Percentiles rank a stretch among this genome's conserved stretches.
Conservation (phyloP, 2,888 invertebrate species). For the Cephus rjabovi region DNA sequence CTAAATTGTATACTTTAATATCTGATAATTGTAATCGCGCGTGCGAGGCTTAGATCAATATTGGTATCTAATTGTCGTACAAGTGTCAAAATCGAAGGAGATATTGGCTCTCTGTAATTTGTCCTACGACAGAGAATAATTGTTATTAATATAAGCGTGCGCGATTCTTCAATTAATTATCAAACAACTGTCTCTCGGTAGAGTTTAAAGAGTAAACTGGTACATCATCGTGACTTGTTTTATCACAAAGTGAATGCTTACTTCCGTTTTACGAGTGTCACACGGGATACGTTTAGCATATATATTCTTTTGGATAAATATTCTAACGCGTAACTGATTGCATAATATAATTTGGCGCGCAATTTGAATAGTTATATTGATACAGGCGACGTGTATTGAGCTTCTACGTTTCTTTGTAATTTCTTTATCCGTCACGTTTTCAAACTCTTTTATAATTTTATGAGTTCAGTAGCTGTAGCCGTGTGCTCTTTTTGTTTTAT, state of each 20-base stretch:
- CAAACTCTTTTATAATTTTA: constrained; percentile 23
- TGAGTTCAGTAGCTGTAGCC: constrained; percentile 32
- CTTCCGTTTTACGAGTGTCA: neutral
- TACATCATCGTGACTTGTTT: neutral
- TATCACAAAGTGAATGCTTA: neutral
- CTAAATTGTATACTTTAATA: neutral
- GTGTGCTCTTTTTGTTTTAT: constrained; percentile 31
- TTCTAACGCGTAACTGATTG: neutral
- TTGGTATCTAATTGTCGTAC: neutral
- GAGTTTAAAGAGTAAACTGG: neutral
- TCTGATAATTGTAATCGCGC: neutral
- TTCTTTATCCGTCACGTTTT: neutral
- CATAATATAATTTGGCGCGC: neutral
- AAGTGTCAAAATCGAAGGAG: neutral
- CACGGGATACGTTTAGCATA: neutral
- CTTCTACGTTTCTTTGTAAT: neutral
- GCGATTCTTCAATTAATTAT: neutral
- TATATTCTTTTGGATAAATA: neutral
- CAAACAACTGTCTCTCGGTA: neutral
- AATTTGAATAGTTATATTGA: neutral
- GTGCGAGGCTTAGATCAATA: neutral
- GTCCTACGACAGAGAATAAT: neutral
- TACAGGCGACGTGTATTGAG: neutral
- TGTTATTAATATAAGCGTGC: neutral
- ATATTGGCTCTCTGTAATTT: neutral